A percentile compares a stretch with the other conserved stretches of the same genome.
Conservation (phyloP, 2,797 vertebrate genomes). For the Coccyzus lansbergi region DNA sequence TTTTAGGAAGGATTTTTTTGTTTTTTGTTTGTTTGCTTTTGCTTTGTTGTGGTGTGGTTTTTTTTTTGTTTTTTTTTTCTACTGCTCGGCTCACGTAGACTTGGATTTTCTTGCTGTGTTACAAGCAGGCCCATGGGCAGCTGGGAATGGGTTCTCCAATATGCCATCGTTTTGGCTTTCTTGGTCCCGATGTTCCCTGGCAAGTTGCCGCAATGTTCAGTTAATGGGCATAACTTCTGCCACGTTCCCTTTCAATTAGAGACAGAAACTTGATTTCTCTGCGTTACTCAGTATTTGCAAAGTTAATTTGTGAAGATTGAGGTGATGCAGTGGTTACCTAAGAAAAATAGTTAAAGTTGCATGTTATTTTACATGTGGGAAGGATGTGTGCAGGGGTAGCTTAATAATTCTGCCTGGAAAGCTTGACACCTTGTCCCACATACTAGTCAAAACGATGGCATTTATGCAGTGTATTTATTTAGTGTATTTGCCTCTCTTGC, state of each 20-base stretch:
- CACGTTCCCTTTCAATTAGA: fast-evolving
- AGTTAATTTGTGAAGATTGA: background rate
- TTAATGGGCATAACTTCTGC: background rate
- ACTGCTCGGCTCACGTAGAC: background rate
- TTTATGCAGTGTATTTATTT: background rate
- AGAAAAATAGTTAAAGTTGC: background rate
- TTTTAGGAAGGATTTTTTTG: background rate
- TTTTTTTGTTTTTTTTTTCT: background rate
- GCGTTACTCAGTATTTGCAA: background rate
- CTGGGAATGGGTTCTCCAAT: too few species aligned
- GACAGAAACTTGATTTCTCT: background rate
- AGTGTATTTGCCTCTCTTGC: background rate
- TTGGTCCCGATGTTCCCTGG: fast-evolving
- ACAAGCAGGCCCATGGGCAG: background rate
- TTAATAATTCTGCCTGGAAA: background rate
- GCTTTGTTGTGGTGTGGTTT: too few species aligned
- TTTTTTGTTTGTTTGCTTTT: background rate
- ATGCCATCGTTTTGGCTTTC: background rate
- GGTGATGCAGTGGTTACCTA: background rate
- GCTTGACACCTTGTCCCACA: background rate
- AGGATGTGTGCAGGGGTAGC: background rate
- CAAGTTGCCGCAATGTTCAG: background rate
- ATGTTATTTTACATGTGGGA: background rate
- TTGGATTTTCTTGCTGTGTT: background rate
- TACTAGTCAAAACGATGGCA: background rate